Base-by-base conservation (phyloP, 2,797 vertebrate genomes). In the Knipowitschia caucasica region DNA sequence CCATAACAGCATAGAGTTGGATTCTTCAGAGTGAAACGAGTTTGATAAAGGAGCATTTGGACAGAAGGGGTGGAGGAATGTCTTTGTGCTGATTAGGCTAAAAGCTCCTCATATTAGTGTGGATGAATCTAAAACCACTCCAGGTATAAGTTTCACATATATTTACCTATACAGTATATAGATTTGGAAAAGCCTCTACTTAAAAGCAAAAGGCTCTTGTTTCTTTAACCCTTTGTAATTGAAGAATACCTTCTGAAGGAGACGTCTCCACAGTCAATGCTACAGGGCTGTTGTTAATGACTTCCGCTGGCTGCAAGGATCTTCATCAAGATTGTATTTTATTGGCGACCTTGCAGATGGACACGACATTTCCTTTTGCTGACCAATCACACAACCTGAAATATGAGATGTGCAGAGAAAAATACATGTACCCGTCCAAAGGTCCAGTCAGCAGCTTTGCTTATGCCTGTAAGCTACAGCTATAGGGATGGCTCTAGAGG, bases 351-450 rank as follows among this genome's bases (percentile, higher is more conserved):
- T 84, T 82, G 62, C 56, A 7, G 18, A 39, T 45, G 64, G 59
- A 64, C 50, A 36, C 71, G 73, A 64, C 70, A 57, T 74, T 71
- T 75, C 64, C 58, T 73, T 79, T 63, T 5, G 79, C 83, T 78
- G 78, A 88, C 69, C 72, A 70, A 59, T 79, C 78, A 52, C 39
- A 63, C 5, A 35, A 23, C 43, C 2, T 56, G 76, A 67, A 82
- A 86, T 4, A 10, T 57, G 81, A 85, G 82, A 69, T 17, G 10
- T 26, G 23, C 36, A 53, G 68, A 63, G 50, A 70, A 64, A 67
- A 65, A 62, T 39, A 69, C 57, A 79, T 57, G 69, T 53, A 56
- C 76, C 71, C 53, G 33, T 57, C 18, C 33, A 11, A 59, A 51
- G 34, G 64, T 55, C 26, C 35, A 20, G 73, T 86, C 79, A 86